These are phyloP conservation scores for Plutomurus gul DNA, from an alignment of 1,140 invertebrate species.

Conservation along the genomic window DNA sequence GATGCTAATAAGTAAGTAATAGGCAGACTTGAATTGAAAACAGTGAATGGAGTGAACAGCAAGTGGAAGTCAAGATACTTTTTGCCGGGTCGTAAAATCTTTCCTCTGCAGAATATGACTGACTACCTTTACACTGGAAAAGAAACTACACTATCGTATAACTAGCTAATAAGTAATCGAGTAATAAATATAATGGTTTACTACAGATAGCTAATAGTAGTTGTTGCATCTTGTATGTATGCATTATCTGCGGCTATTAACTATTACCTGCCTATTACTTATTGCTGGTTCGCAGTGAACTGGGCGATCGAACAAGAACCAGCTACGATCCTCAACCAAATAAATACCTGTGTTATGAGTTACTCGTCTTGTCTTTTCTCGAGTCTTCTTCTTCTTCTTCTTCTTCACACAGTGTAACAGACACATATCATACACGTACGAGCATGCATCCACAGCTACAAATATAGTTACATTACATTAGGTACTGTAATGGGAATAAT, in stretches of 20 bases:
- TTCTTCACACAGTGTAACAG: too few relatives aligned
- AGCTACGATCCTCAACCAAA: too few relatives aligned
- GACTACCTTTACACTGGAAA: too few relatives aligned
- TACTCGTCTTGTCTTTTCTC: too few relatives aligned
- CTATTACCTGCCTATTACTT: slow-evolving; percentile 23
- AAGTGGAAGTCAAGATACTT: slow-evolving; percentile 9
- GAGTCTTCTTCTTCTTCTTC: too few relatives aligned
- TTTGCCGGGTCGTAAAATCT: slow-evolving; percentile 32
- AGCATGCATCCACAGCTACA: too few relatives aligned
- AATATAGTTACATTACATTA: too few relatives aligned
- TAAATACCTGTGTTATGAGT: too few relatives aligned
- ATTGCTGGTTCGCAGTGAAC: not conserved
- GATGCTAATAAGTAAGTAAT: slow-evolving; percentile 5
- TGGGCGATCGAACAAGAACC: too few relatives aligned
- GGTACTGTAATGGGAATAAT: not conserved
- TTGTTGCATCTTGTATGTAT: not conserved
- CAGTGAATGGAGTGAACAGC: not conserved
- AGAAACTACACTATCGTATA: too few relatives aligned
- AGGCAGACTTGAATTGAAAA: not conserved
- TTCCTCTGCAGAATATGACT: not conserved
- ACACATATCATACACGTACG: too few relatives aligned
- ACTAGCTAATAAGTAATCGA: slow-evolving; percentile 2
- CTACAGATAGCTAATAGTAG: not conserved
- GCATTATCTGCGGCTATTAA: not conserved
- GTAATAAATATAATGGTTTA: slow-evolving; percentile 5